A percentile compares a stretch with the other conserved stretches of the same genome.
Evolutionary conservation across 2,888 invertebrate species (phyloP).

Genomic region (Clepsis dumicolana): DNA sequence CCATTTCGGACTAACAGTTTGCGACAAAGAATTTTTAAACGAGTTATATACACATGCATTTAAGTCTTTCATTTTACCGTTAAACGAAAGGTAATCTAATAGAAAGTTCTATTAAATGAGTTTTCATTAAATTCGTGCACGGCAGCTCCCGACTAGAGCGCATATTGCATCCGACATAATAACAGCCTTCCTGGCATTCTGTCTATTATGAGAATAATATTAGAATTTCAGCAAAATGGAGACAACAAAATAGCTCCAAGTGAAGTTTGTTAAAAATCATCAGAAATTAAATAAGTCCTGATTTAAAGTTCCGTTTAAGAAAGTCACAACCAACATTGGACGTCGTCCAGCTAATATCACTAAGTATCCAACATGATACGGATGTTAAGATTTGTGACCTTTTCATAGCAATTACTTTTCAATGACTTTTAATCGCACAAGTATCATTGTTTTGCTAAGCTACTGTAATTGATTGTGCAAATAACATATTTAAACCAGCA

Average conservation of each 20-base stretch:
- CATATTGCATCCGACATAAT: conserved; percentile 41
- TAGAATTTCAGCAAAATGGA: conserved; percentile 16
- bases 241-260: neutral
- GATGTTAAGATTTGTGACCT: too few relatives aligned
- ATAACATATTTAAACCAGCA: conserved; percentile 54
- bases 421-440: neutral
- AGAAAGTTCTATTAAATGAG: conserved; percentile 25
- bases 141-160: conserved; percentile 17
- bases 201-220: conserved; percentile 27
- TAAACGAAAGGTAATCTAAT: conserved; percentile 28
- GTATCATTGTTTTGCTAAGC: neutral
- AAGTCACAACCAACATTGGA: too few relatives aligned
- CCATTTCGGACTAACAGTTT: neutral
- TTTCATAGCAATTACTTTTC: too few relatives aligned
- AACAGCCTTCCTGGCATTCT: conserved; percentile 29
- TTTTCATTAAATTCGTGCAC: conserved; percentile 37
- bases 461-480: conserved; percentile 25
- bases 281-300: too few relatives aligned
- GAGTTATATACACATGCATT: too few relatives aligned
- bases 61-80: conserved; percentile 34
- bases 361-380: too few relatives aligned
- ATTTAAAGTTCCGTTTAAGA: too few relatives aligned
- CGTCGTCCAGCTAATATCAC: too few relatives aligned
- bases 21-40: neutral
- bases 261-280: neutral